A percentile compares a stretch with the other conserved stretches of the same genome.
phyloP scores from a whole-genome alignment of 2,797 vertebrate species.

The Gadopsis bispinosus region DNA sequence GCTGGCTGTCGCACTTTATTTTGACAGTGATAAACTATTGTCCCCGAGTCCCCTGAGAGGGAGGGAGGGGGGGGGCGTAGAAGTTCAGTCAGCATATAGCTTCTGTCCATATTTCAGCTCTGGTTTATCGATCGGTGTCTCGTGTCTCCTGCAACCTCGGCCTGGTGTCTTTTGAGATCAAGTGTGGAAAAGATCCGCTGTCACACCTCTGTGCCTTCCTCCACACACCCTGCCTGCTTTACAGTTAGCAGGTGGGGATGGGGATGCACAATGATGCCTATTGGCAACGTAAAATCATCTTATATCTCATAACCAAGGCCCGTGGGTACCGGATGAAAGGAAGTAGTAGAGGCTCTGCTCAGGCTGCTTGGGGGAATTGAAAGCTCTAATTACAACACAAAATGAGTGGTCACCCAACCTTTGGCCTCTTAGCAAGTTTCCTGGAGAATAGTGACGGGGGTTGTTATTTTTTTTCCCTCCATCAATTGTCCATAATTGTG shows the following conservation, averaged over 20 bases:
- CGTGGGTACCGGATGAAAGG: conserved; percentile 31
- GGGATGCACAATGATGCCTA: conserved; percentile 8
- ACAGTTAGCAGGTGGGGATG: conserved; percentile 16
- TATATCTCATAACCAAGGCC: conserved; percentile 62
- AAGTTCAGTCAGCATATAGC: conserved; percentile 24
- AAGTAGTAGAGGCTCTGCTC: conserved; percentile 20
- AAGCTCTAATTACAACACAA: conserved; percentile 47
- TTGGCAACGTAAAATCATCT: conserved; percentile 33
- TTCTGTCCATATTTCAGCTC: conserved; percentile 30
- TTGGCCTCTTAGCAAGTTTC: conserved; percentile 54
- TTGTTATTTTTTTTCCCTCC: background rate
- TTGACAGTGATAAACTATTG: conserved; percentile 62
- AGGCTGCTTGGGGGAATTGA: conserved; percentile 47
- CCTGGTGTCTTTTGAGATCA: conserved; percentile 38
- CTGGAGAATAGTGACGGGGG: background rate
- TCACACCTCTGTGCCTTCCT: conserved; percentile 12
- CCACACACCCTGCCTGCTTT: background rate
- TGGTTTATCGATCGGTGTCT: conserved; percentile 62
- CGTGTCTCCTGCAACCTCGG: conserved; percentile 44
- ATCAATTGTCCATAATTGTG: conserved; percentile 45
- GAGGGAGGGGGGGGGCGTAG: conserved; percentile 10
- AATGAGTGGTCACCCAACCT: conserved; percentile 62
- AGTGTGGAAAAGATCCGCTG: conserved; percentile 50
- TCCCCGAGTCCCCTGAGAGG: conserved; percentile 29
- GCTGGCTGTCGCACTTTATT: conserved; percentile 11